A percentile compares a stretch with the other conserved stretches of the same genome.
Conservation (phyloP, 2,888 invertebrate species). For the Andrena trimmerana region DNA sequence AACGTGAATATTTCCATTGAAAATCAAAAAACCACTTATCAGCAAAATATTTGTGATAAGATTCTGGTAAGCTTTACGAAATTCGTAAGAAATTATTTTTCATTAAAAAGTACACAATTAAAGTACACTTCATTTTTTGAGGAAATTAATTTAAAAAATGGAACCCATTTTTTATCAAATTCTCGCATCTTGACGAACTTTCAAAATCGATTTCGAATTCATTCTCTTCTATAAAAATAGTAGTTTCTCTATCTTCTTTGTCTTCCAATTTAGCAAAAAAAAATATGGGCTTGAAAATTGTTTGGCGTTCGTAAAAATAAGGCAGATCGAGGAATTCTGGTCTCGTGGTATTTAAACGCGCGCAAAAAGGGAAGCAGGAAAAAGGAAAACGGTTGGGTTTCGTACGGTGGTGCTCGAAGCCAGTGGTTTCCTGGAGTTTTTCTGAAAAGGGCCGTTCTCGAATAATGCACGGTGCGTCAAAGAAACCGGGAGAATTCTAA, state of each 20-base stretch:
- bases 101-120: too few relatives aligned
- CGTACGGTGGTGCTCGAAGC: neutral
- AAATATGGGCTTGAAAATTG: neutral
- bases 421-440: constrained; percentile 23
- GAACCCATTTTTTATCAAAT: too few relatives aligned
- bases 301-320: constrained; percentile 2
- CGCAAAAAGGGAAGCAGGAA: neutral
- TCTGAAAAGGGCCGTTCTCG: constrained; percentile 34
- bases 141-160: too few relatives aligned
- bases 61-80: too few relatives aligned
- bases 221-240: neutral
- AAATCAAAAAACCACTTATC: neutral
- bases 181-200: neutral
- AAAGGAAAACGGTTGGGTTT: constrained; percentile 11
- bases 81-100: too few relatives aligned
- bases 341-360: neutral
- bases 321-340: neutral
- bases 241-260: too few relatives aligned
- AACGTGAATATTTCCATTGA: neutral
- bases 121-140: too few relatives aligned
- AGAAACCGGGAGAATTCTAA: constrained; percentile 57
- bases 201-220: neutral
- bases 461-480: constrained; percentile 55
- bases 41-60: neutral
- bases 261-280: neutral